Percentiles rank a stretch among this genome's conserved stretches.
These are phyloP conservation scores for Manduca sexta DNA, from an alignment of 1,140 invertebrate genomes.

Conservation along the genomic window DNA sequence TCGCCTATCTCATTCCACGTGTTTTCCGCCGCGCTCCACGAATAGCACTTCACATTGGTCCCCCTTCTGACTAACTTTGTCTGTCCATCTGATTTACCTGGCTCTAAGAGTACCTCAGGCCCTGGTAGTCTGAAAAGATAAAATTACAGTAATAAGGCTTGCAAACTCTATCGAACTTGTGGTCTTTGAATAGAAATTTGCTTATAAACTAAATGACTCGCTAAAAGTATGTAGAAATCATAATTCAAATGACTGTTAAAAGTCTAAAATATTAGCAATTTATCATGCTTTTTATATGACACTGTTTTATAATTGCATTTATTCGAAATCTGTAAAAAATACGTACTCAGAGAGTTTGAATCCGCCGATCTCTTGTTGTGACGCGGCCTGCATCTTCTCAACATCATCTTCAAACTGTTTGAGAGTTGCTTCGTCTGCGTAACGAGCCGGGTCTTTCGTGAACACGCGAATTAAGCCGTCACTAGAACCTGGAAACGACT, in stretches of 20 bases:
- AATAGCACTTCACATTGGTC: constrained; percentile 83
- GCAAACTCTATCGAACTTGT: too few species aligned
- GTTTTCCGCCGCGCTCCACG: constrained; percentile 81
- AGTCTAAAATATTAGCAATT: too few species aligned
- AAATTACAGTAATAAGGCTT: too few species aligned
- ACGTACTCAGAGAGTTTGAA: constrained; percentile 87
- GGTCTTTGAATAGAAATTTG: too few species aligned
- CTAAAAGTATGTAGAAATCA: too few species aligned
- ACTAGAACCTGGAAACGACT: constrained; percentile 76
- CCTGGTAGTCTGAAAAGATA: constrained; percentile 83
- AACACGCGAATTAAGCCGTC: constrained; percentile 92
- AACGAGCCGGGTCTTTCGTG: constrained; percentile 78
- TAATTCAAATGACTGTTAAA: too few species aligned
- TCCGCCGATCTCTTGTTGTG: constrained; percentile 82
- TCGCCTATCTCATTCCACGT: constrained; percentile 93
- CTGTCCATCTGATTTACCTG: constrained; percentile 89
- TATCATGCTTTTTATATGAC: not conserved
- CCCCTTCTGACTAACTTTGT: constrained; percentile 86
- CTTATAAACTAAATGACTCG: too few species aligned
- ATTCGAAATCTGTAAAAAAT: not conserved
- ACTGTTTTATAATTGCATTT: not conserved
- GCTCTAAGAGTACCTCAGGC: constrained; percentile 81
- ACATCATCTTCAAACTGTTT: constrained; percentile 82
- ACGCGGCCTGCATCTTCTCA: constrained; percentile 74
- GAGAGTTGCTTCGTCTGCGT: constrained; percentile 77